These are phyloP conservation scores for Gallinago undulata DNA, from an alignment of 2,113 vertebrate genomes.

Conservation along the genomic window DNA sequence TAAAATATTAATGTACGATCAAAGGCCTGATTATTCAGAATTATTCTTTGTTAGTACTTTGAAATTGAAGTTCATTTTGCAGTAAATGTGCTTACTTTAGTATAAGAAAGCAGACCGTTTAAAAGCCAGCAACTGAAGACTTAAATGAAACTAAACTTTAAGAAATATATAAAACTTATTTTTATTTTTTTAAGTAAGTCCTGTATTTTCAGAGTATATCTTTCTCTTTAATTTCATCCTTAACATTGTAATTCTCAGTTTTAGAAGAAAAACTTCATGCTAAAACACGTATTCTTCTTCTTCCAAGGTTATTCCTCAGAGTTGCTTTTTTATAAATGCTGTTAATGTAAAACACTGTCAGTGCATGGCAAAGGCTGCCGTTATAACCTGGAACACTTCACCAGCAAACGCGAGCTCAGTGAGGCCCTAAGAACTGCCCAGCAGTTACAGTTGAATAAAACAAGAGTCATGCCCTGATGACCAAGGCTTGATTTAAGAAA, in stretches of 20 bases:
- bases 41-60: neutral
- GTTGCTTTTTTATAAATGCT: neutral
- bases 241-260: neutral
- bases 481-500: neutral
- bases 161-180: too few species aligned
- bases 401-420: neutral
- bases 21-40: neutral
- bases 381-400: neutral
- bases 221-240: neutral
- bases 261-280: neutral
- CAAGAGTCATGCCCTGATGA: neutral
- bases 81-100: neutral
- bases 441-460: neutral
- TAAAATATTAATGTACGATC: conserved; percentile 8
- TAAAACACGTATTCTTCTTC: neutral
- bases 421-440: neutral
- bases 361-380: neutral
- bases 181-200: neutral
- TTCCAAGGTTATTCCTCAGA: neutral
- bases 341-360: neutral
- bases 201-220: neutral
- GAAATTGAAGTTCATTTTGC: conserved; percentile 6
- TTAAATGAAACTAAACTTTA: neutral
- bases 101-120: neutral
- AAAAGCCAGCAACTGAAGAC: neutral